phyloP scores from a whole-genome alignment of 1,140 invertebrate genomes.

The Ladona fulva region DNA sequence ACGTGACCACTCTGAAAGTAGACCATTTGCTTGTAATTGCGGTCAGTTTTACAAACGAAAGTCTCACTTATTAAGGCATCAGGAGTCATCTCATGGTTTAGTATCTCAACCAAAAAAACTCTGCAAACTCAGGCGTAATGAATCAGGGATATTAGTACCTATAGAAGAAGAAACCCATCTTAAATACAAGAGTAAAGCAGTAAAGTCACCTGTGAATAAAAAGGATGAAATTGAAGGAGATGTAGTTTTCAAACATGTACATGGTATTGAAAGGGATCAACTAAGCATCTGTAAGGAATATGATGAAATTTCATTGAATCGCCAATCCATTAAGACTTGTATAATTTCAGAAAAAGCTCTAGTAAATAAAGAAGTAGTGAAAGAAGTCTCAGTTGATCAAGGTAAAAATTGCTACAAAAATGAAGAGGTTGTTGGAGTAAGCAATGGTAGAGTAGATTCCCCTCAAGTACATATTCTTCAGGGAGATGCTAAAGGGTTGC shows the following conservation, averaged over 20 bases:
- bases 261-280: background rate
- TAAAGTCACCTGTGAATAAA: background rate
- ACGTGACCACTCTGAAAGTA: conserved; percentile 12
- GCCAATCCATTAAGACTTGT: too few species aligned
- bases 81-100: conserved; percentile 12
- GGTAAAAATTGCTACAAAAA: too few species aligned
- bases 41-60: conserved; percentile 17
- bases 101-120: conserved; percentile 12
- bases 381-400: too few species aligned
- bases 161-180: background rate
- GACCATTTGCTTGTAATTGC: conserved; percentile 17
- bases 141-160: background rate
- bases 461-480: too few species aligned
- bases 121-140: conserved; percentile 11
- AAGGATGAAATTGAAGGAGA: background rate
- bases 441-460: too few species aligned
- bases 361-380: too few species aligned
- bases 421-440: too few species aligned
- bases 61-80: conserved; percentile 14
- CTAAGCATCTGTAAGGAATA: too few species aligned
- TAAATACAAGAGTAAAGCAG: background rate
- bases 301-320: too few species aligned
- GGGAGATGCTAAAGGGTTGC: too few species aligned
- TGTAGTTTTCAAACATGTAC: background rate
- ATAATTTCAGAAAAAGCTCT: too few species aligned